Evolutionary conservation across 2,888 invertebrate genomes (phyloP).

Genomic region (Nemotelus pantherinus): DNA sequence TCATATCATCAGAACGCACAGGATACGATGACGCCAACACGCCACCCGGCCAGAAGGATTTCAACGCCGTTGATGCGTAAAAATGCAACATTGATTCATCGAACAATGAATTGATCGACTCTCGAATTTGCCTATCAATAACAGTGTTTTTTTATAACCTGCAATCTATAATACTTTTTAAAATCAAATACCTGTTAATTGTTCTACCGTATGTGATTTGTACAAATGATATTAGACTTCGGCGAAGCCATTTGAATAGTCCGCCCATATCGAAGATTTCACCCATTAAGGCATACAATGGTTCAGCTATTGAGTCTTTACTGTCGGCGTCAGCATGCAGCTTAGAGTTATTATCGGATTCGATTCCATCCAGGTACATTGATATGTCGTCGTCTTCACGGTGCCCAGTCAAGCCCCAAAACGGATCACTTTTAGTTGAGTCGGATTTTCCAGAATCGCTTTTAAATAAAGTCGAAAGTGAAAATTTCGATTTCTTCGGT

Average conservation of each 20-base stretch:
- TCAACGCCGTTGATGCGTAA: constrained; percentile 82
- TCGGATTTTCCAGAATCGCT: constrained; percentile 69
- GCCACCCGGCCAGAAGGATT: constrained; percentile 91
- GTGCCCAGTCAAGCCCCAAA: constrained; percentile 67
- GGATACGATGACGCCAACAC: constrained; percentile 69
- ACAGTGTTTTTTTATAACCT: constrained; percentile 47
- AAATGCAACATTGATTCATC: constrained; percentile 92
- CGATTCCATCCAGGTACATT: constrained; percentile 76
- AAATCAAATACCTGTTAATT: constrained; percentile 75
- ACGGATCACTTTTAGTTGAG: constrained; percentile 58
- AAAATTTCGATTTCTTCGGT: constrained; percentile 88
- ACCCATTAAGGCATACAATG: constrained; percentile 84
- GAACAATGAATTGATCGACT: constrained; percentile 86
- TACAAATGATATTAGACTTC: constrained; percentile 89
- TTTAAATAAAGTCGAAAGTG: constrained; percentile 86
- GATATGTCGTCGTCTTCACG: constrained; percentile 85
- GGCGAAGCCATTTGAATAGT: constrained; percentile 86
- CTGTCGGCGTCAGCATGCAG: constrained; percentile 69
- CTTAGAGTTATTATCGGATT: constrained; percentile 59
- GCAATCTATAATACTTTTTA: not conserved
- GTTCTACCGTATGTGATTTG: constrained; percentile 92
- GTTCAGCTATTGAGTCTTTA: constrained; percentile 89
- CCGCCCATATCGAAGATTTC: constrained; percentile 92
- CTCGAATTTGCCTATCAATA: constrained; percentile 79
- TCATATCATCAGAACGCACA: constrained; percentile 70